These are phyloP conservation scores for Punctoribates punctum DNA, from an alignment of 2,888 invertebrate genomes.

Conservation along the genomic window DNA sequence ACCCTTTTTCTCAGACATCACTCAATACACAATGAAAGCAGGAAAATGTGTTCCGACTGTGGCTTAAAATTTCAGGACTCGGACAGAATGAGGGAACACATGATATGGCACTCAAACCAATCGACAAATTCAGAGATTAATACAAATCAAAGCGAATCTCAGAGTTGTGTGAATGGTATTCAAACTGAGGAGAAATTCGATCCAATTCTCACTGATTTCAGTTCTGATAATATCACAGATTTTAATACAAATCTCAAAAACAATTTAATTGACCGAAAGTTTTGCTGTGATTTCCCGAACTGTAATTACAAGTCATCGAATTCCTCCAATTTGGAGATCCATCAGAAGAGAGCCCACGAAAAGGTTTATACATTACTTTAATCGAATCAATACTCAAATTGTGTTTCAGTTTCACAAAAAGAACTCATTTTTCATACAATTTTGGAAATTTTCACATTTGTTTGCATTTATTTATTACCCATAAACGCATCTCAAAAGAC, in stretches of 20 bases:
- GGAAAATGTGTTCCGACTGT: neutral
- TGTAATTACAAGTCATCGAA: neutral
- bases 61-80: neutral
- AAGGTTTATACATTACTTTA: neutral
- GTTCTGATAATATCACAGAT: neutral
- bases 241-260: neutral
- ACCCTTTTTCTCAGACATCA: neutral
- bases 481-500: no score
- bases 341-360: neutral
- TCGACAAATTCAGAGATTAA: neutral
- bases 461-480: no score
- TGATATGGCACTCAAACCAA: slow-evolving; percentile 8
- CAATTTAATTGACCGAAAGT: neutral
- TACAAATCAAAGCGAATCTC: neutral
- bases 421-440: no score
- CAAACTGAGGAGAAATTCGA: neutral
- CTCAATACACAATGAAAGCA: neutral
- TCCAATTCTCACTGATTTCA: neutral
- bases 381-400: neutral
- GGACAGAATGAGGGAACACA: neutral
- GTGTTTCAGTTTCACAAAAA: no score
- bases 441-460: no score
- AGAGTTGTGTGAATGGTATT: neutral
- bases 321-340: neutral
- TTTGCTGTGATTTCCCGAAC: neutral